phyloP scores from a whole-genome alignment of 2,797 vertebrate genomes.

The Karalla daura region DNA sequence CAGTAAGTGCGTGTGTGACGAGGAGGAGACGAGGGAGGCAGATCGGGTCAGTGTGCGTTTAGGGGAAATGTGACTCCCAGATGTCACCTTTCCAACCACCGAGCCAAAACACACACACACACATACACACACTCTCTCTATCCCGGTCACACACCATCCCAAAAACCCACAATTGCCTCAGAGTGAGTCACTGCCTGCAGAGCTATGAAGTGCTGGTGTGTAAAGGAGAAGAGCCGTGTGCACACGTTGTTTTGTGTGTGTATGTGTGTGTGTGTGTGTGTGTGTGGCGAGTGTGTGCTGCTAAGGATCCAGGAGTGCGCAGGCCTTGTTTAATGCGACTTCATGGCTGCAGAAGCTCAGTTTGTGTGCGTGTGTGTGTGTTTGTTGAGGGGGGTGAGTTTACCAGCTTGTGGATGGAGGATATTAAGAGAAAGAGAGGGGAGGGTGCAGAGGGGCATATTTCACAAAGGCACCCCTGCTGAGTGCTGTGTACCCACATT shows the following conservation, averaged over 20 bases:
- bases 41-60: conserved; percentile 87
- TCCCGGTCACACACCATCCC: conserved; percentile 38
- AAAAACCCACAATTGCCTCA: conserved; percentile 86
- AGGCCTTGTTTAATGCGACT: conserved; percentile 91
- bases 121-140: conserved; percentile 44
- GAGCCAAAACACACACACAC: conserved; percentile 38
- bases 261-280: conserved; percentile 17
- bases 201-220: conserved; percentile 87
- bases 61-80: conserved; percentile 75
- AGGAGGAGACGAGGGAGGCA: conserved; percentile 52
- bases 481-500: conserved; percentile 89
- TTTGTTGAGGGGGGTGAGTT: conserved; percentile 65
- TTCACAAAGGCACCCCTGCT: conserved; percentile 90
- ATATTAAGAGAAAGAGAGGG: conserved; percentile 89
- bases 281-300: conserved; percentile 30
- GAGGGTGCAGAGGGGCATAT: conserved; percentile 84
- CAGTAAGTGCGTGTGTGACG: conserved; percentile 84
- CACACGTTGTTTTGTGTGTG: conserved; percentile 9
- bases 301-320: conserved; percentile 85
- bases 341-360: conserved; percentile 85
- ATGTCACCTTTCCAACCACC: conserved; percentile 66
- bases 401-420: conserved; percentile 89
- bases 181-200: conserved; percentile 87
- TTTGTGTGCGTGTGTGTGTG: conserved; percentile 10
- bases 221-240: conserved; percentile 33